A percentile compares a stretch with the other conserved stretches of the same genome.
Conservation (phyloP, 2,113 vertebrate genomes). For the Antigone vipio region DNA sequence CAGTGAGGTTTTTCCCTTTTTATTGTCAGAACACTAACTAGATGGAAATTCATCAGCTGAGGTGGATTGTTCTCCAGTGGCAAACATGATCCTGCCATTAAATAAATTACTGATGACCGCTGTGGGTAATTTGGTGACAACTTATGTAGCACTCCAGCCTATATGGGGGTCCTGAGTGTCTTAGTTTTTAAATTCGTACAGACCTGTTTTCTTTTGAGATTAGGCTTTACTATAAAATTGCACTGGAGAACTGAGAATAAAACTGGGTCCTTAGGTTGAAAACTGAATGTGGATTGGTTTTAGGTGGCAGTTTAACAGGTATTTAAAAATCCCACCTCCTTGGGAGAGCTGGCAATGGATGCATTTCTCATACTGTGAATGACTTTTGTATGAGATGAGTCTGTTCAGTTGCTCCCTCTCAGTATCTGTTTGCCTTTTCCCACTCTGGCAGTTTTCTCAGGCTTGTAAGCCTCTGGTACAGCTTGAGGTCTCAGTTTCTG, state of each 20-base stretch:
- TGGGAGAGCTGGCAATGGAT: neutral
- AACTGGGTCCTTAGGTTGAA: neutral
- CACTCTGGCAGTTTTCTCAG: neutral
- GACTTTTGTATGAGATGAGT: neutral
- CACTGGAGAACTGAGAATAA: neutral
- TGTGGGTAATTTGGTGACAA: neutral
- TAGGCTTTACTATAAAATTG: neutral
- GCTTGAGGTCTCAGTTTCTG: constrained; percentile 8
- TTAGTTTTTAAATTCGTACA: neutral
- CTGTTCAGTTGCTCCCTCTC: neutral
- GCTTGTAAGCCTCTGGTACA: neutral
- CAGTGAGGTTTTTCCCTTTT: neutral
- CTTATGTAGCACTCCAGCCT: neutral
- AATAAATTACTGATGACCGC: neutral
- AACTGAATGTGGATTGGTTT: neutral
- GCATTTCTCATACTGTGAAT: neutral
- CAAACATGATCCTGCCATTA: neutral
- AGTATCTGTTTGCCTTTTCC: neutral
- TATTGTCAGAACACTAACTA: neutral
- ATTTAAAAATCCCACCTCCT: neutral
- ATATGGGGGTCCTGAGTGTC: accelerated
- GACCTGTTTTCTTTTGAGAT: neutral
- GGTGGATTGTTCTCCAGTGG: neutral
- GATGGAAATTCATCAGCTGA: neutral
- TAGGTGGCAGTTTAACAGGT: neutral